Percentiles rank a stretch among this genome's conserved stretches.
Evolutionary conservation across 2,797 vertebrate species (phyloP).

Genomic region (Poeciliopsis presidionis): DNA sequence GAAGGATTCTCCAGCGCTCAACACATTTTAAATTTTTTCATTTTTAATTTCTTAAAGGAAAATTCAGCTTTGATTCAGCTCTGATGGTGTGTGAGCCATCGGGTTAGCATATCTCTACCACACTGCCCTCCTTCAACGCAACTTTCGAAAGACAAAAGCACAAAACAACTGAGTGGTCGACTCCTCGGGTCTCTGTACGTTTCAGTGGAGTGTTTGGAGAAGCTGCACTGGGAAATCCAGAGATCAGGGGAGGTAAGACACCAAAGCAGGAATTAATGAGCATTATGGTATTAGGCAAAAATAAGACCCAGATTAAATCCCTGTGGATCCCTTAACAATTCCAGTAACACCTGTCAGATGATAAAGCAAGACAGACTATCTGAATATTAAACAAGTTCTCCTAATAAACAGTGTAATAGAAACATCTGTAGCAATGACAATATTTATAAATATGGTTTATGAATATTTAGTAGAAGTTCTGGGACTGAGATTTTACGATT

Average conservation of each 20-base stretch:
- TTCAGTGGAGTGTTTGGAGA: conserved; percentile 7
- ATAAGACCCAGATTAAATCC: conserved; percentile 79
- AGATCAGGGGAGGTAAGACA: conserved; percentile 76
- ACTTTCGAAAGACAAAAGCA: not conserved
- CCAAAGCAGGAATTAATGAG: conserved; percentile 85
- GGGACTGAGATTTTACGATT: not conserved
- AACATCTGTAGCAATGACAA: not conserved
- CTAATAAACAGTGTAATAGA: not conserved
- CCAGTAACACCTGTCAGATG: conserved; percentile 78
- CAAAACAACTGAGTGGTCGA: not conserved
- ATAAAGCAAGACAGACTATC: conserved; percentile 10
- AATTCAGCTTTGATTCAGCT: not conserved
- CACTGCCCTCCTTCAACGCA: not conserved
- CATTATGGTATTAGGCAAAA: conserved; percentile 85
- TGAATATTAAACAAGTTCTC: conserved; percentile 1
- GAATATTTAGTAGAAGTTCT: not conserved
- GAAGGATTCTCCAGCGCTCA: too few relatives aligned
- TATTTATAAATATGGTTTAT: not conserved
- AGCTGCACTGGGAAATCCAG: conserved; percentile 27
- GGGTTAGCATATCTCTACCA: not conserved
- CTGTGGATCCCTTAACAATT: conserved; percentile 79
- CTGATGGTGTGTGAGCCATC: not conserved
- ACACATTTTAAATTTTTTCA: not conserved
- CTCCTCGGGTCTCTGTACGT: conserved; percentile 1
- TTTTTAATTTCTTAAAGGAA: not conserved